Evolutionary conservation across 2,888 invertebrate genomes (phyloP).

Genomic region (Orthosia incerta): DNA sequence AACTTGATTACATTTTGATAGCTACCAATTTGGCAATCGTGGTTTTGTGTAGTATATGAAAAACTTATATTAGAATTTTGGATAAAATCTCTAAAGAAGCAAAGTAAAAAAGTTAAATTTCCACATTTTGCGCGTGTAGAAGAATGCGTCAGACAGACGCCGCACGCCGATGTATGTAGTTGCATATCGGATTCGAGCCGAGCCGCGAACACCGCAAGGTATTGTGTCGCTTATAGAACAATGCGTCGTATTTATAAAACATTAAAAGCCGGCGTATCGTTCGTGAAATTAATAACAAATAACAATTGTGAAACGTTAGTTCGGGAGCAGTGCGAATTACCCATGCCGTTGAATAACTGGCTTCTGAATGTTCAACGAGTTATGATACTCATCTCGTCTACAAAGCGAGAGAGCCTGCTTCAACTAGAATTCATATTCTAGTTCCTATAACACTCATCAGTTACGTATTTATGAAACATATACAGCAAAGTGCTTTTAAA

Average conservation of each 20-base stretch:
- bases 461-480: background rate
- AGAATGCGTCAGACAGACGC: conserved; percentile 83
- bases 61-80: background rate
- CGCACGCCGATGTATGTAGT: conserved; percentile 75
- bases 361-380: conserved; percentile 69
- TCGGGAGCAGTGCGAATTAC: conserved; percentile 89
- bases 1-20: background rate
- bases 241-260: conserved; percentile 91
- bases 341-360: conserved; percentile 84
- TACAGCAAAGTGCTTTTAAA: background rate
- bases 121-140: conserved; percentile 67
- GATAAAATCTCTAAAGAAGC: conserved; percentile 1
- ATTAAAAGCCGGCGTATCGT: conserved; percentile 90
- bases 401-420: conserved; percentile 21
- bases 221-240: conserved; percentile 90
- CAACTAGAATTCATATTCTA: background rate
- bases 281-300: conserved; percentile 91
- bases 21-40: background rate
- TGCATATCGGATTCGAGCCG: conserved; percentile 85
- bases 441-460: background rate
- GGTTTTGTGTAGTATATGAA: background rate
- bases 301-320: conserved; percentile 91
- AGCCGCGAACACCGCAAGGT: conserved; percentile 84
- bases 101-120: conserved; percentile 57
- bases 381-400: conserved; percentile 55